phyloP scores from a whole-genome alignment of 2,113 vertebrate species.

The Thamnophis sirtalis region DNA sequence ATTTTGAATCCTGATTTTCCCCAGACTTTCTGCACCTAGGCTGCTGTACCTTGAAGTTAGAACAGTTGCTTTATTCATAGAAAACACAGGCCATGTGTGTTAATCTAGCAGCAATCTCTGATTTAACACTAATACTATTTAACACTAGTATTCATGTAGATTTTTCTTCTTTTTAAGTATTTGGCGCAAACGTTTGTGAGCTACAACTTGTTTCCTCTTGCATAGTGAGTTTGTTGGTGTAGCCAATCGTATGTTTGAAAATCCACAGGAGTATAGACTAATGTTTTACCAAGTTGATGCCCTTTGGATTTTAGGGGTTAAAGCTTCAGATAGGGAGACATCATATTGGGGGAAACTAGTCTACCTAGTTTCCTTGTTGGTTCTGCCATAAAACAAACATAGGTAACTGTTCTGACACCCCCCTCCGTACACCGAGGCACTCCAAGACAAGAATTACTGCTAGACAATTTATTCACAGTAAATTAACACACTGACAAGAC shows the following conservation, averaged over 20 bases:
- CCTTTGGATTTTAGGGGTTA: not conserved
- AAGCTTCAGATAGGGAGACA: not conserved
- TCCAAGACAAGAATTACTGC: no score
- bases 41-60: not conserved
- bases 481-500: no score
- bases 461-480: no score
- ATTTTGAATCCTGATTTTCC: not conserved
- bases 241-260: not conserved
- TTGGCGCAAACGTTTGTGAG: not conserved
- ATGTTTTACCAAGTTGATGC: not conserved
- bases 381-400: not conserved
- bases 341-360: not conserved
- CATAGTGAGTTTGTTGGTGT: not conserved
- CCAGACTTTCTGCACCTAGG: not conserved
- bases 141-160: not conserved
- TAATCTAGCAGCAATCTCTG: not conserved
- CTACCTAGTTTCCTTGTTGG: not conserved
- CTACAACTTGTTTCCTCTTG: not conserved
- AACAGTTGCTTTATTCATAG: not conserved
- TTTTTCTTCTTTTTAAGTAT: not conserved
- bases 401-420: no score
- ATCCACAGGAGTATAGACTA: not conserved
- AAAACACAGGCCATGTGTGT: not conserved
- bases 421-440: no score
- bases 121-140: not conserved